Evolutionary conservation across 2,113 vertebrate species (phyloP).

Genomic region (Peromyscus leucopus): DNA sequence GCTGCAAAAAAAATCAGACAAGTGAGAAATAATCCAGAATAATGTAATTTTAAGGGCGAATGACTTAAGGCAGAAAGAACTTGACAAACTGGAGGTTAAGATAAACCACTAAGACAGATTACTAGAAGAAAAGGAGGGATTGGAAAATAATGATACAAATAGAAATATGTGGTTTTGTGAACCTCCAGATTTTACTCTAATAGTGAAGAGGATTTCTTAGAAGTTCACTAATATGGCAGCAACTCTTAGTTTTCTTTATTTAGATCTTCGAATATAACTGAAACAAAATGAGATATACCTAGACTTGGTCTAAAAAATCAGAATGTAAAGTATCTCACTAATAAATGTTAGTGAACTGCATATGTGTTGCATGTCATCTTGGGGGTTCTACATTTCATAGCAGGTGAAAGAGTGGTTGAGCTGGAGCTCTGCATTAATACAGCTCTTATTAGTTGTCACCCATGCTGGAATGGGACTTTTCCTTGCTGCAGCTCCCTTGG

Average conservation of each 20-base stretch:
- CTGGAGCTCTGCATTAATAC: not conserved
- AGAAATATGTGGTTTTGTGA: not conserved
- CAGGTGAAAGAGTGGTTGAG: not conserved
- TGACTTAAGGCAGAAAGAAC: not conserved
- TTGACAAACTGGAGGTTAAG: not conserved
- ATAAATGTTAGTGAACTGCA: not conserved
- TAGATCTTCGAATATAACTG: not conserved
- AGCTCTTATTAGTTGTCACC: not conserved
- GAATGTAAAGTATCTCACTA: not conserved
- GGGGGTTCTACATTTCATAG: not conserved
- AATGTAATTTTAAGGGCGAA: not conserved
- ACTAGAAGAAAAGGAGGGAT: not conserved
- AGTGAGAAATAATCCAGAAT: not conserved
- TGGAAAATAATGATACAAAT: not conserved
- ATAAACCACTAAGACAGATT: not conserved
- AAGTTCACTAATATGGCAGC: not conserved
- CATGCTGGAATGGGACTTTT: not conserved
- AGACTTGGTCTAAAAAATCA: not conserved
- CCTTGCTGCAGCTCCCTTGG: not conserved
- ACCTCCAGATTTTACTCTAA: constrained; percentile 13
- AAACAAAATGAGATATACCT: not conserved
- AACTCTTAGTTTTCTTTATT: not conserved
- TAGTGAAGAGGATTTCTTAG: not conserved
- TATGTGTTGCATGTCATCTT: not conserved
- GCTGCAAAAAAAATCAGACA: not conserved